Percentiles rank a stretch among this genome's conserved stretches.
phyloP scores from a whole-genome alignment of 2,113 vertebrate species.

The Rhabdomys dilectus region DNA sequence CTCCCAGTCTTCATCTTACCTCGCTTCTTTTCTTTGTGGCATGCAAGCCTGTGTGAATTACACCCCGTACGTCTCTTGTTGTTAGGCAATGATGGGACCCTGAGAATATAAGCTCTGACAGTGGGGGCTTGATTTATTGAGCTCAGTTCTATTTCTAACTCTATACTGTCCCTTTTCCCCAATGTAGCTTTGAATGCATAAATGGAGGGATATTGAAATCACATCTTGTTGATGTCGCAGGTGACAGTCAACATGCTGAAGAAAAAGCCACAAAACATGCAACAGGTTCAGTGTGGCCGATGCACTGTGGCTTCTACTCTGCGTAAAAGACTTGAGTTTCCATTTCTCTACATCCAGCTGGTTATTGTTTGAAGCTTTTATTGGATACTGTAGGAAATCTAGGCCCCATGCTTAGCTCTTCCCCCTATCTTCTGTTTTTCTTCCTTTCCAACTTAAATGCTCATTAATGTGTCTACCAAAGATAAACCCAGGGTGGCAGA shows the following conservation, averaged over 20 bases:
- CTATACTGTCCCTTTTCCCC: not conserved
- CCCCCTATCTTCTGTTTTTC: not conserved
- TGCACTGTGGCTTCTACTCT: not conserved
- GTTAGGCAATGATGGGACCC: not conserved
- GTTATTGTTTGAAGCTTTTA: not conserved
- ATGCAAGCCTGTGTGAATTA: not conserved
- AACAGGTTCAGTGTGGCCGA: not conserved
- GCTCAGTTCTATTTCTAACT: not conserved
- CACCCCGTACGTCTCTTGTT: not conserved
- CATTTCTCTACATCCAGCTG: not conserved
- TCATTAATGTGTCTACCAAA: conserved; percentile 17
- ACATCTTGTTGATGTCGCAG: not conserved
- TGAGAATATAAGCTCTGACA: not conserved
- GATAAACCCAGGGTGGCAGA: not conserved
- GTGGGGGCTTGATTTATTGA: not conserved
- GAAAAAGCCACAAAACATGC: not conserved
- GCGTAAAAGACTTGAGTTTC: not conserved
- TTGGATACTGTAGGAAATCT: not conserved
- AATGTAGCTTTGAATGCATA: not conserved
- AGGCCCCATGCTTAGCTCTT: not conserved
- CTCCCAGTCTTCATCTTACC: not conserved
- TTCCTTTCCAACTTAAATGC: conserved; percentile 12
- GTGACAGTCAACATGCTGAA: not conserved
- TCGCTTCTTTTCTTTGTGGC: not conserved
- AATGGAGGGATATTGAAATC: not conserved